phyloP scores from a whole-genome alignment of 2,888 invertebrate species.

The Rhamphomyia laevipes region DNA sequence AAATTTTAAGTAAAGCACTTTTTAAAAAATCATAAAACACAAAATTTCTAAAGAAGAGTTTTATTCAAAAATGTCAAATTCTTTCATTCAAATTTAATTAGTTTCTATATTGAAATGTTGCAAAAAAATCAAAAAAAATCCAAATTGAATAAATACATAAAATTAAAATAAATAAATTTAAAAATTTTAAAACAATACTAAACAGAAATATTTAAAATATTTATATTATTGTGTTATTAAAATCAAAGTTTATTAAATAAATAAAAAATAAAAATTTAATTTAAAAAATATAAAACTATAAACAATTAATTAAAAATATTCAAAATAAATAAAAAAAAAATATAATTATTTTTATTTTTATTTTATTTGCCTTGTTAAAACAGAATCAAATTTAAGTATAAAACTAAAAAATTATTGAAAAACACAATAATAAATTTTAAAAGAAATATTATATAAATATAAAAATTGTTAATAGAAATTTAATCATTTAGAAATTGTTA shows the following conservation, averaged over 20 bases:
- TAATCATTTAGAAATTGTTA: no score
- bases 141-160: slow-evolving; percentile 9
- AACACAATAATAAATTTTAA: no score
- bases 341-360: no score
- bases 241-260: slow-evolving; percentile 9
- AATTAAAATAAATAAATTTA: slow-evolving; percentile 10
- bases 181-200: slow-evolving; percentile 12
- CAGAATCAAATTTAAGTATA: no score
- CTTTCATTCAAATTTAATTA: slow-evolving; percentile 14
- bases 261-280: slow-evolving; percentile 7
- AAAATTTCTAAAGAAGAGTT: slow-evolving; percentile 4
- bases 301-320: no score
- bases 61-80: slow-evolving; percentile 29
- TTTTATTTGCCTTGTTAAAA: no score
- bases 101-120: slow-evolving; percentile 11
- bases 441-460: no score
- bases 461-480: no score
- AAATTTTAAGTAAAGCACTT: slow-evolving; percentile 1
- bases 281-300: no score
- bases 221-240: slow-evolving; percentile 1
- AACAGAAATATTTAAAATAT: no score
- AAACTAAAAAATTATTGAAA: no score
- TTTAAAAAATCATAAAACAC: slow-evolving; percentile 1
- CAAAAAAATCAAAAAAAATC: slow-evolving; percentile 3
- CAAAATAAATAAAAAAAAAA: no score